phyloP scores from a whole-genome alignment of 92 coral and sea anemone species.

The Micromussa lordhowensis region DNA sequence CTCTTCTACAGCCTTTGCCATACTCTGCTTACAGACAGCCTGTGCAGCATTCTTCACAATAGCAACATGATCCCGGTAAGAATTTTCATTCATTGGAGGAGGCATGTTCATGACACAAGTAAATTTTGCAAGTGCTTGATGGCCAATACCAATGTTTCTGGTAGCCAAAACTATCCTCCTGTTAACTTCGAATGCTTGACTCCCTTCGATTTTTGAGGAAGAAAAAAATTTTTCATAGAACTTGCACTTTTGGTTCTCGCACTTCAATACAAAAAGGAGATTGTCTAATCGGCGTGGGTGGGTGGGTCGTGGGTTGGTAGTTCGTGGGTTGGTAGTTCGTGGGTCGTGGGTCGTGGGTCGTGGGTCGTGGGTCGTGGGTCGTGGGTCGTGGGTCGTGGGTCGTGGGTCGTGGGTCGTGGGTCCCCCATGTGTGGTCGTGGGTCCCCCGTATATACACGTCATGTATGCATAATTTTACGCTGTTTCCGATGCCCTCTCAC shows the following conservation, averaged over 20 bases:
- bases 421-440: no score
- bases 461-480: no score
- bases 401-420: no score
- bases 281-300: no score
- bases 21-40: constrained; percentile 42
- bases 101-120: constrained; percentile 54
- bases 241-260: constrained; percentile 34
- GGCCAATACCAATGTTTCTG: constrained; percentile 63
- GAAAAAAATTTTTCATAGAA: constrained; percentile 47
- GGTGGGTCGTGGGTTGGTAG: no score
- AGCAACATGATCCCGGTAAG: constrained; percentile 45
- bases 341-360: no score
- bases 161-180: constrained; percentile 54
- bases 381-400: no score
- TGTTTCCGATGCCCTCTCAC: no score
- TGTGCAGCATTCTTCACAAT: constrained; percentile 24
- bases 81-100: constrained; percentile 66
- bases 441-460: no score
- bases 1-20: constrained; percentile 47
- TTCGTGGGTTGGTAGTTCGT: no score
- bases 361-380: no score
- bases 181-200: constrained; percentile 64
- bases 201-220: constrained; percentile 32
- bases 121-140: constrained; percentile 62
- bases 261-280: no score